Evolutionary conservation across 2,113 vertebrate species (phyloP).

Genomic region (Ancistrus triradiatus): DNA sequence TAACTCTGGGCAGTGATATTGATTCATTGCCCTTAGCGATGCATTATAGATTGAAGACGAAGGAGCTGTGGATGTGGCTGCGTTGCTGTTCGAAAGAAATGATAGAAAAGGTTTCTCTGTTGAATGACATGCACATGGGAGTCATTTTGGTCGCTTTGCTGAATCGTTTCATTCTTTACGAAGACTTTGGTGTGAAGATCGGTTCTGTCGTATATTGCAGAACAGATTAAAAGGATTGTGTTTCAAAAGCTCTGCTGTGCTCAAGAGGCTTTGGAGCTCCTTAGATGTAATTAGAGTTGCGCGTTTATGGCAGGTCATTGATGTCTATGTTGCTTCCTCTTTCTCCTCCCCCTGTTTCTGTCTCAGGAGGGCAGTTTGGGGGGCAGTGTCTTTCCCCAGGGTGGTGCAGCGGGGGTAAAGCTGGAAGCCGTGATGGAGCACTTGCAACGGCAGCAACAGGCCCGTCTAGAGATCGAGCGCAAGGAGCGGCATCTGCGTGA

Average conservation of each 20-base stretch:
- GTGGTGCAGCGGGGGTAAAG: constrained; percentile 76
- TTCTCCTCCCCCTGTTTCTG: constrained; percentile 5
- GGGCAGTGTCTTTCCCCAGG: constrained; percentile 70
- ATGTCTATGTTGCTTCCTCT: constrained; percentile 37
- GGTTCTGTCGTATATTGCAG: too few relatives aligned
- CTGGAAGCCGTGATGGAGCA: constrained; percentile 88
- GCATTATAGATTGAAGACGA: not conserved
- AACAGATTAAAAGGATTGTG: not conserved
- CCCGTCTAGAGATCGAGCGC: constrained; percentile 82
- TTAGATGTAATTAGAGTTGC: constrained; percentile 14
- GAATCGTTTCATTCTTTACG: too few relatives aligned
- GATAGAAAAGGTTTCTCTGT: not conserved
- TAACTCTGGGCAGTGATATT: not conserved
- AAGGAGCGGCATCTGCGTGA: constrained; percentile 82
- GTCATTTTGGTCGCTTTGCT: not conserved
- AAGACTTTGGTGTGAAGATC: too few relatives aligned
- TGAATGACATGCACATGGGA: not conserved
- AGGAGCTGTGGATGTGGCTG: not conserved
- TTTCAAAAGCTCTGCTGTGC: not conserved
- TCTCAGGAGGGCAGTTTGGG: constrained; percentile 71
- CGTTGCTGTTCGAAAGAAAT: too few relatives aligned
- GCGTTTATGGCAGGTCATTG: constrained; percentile 27
- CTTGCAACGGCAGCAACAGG: constrained; percentile 82
- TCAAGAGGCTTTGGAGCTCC: not conserved
- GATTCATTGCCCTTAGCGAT: too few relatives aligned